A percentile compares a stretch with the other conserved stretches of the same genome.
These are phyloP conservation scores for Rhimphoctona megacephalus DNA, from an alignment of 2,888 invertebrate species.

Conservation along the genomic window DNA sequence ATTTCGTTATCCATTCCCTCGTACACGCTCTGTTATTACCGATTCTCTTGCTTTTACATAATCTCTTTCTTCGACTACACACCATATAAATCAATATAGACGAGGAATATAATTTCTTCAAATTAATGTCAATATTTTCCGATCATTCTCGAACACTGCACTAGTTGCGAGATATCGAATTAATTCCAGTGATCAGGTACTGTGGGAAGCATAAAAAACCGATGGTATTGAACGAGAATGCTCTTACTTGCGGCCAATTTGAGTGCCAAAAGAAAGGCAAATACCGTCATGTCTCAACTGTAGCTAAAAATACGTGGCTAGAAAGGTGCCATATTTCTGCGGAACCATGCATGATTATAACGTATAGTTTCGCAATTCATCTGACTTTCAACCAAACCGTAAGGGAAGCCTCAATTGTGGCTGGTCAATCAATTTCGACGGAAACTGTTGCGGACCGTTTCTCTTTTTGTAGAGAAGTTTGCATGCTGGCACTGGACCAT, in stretches of 20 bases:
- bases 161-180: slow-evolving; percentile 44
- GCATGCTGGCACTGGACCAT: slow-evolving; percentile 33
- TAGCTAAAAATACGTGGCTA: slow-evolving; percentile 51
- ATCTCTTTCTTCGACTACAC: not conserved
- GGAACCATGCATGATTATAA: slow-evolving; percentile 32
- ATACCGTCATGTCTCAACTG: slow-evolving; percentile 31
- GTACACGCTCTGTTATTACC: not conserved
- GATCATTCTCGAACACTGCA: slow-evolving; percentile 32
- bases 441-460: slow-evolving; percentile 54
- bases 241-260: slow-evolving; percentile 38
- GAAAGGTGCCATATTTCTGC: slow-evolving; percentile 10
- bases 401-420: slow-evolving; percentile 36
- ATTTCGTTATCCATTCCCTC: not conserved
- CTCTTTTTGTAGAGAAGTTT: slow-evolving; percentile 56
- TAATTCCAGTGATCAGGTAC: slow-evolving; percentile 38
- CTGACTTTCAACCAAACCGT: slow-evolving; percentile 43
- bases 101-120: slow-evolving; percentile 18
- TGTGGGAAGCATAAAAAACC: slow-evolving; percentile 44
- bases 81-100: not conserved
- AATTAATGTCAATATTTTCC: slow-evolving; percentile 14
- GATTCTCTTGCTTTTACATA: not conserved
- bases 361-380: slow-evolving; percentile 42
- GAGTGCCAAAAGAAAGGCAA: slow-evolving; percentile 39
- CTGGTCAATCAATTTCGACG: slow-evolving; percentile 12
- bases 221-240: slow-evolving; percentile 33